phyloP scores from a whole-genome alignment of 2,888 invertebrate genomes.

The Chloroclysta siterata region DNA sequence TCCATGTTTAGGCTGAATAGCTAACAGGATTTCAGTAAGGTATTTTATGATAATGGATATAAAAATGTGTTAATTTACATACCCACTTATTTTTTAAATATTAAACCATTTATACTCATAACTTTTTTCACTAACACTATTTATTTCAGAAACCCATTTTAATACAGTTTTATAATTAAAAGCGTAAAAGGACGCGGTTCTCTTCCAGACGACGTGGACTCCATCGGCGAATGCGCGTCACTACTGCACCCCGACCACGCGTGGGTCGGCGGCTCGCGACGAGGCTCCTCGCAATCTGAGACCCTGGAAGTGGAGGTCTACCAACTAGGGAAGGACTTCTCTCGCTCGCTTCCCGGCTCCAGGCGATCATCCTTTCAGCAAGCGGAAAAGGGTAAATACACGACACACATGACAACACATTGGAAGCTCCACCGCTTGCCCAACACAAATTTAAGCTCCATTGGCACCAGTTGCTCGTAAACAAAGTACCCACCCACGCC shows the following conservation, averaged over 20 bases:
- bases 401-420: not conserved
- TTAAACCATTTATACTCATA: not conserved
- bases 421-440: not conserved
- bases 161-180: slow-evolving; percentile 35
- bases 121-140: slow-evolving; percentile 5
- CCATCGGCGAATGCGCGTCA: slow-evolving; percentile 90
- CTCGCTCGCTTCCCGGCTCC: slow-evolving; percentile 93
- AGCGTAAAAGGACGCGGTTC: slow-evolving; percentile 35
- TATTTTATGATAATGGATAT: not conserved
- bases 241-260: slow-evolving; percentile 94
- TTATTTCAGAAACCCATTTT: slow-evolving; percentile 17
- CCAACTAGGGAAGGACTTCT: slow-evolving; percentile 93
- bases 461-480: slow-evolving; percentile 8
- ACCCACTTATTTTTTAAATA: not conserved
- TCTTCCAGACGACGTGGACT: slow-evolving; percentile 87
- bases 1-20: slow-evolving; percentile 6
- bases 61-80: not conserved
- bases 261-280: slow-evolving; percentile 90
- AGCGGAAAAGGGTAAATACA: slow-evolving; percentile 82
- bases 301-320: slow-evolving; percentile 93
- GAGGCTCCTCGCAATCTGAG: slow-evolving; percentile 96
- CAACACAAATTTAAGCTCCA: not conserved
- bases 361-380: slow-evolving; percentile 93
- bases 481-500: not conserved
- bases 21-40: slow-evolving; percentile 4